Conservation (phyloP, 2,888 invertebrate species). For the Luffia ferchaultella region DNA sequence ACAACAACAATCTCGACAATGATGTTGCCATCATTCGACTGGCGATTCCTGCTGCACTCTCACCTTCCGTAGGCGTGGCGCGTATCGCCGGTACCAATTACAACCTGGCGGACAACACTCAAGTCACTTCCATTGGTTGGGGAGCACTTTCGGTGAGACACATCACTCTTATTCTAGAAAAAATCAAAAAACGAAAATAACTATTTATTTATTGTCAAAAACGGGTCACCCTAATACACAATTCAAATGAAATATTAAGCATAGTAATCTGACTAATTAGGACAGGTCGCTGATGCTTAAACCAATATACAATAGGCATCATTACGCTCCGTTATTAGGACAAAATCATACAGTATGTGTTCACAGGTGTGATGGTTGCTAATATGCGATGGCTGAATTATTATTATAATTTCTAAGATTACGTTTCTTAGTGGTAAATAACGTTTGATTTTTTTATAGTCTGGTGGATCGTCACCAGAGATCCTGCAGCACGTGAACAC, state of each 20-base stretch:
- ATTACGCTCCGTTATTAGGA: too few species aligned
- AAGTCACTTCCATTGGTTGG: conserved; percentile 5
- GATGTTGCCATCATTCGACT: conserved; percentile 15
- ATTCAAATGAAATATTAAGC: too few species aligned
- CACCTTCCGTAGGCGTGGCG: conserved; percentile 1
- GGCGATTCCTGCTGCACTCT: conserved; percentile 4
- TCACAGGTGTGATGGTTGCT: too few species aligned
- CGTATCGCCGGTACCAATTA: conserved; percentile 5
- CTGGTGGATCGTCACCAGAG: conserved; percentile 9
- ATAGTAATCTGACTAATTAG: too few species aligned
- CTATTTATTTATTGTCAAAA: too few species aligned
- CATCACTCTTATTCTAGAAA: too few species aligned
- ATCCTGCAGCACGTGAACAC: conserved; percentile 20
- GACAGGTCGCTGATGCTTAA: too few species aligned
- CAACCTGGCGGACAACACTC: conserved; percentile 4
- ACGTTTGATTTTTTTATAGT: conserved; percentile 13
- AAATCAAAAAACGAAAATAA: too few species aligned
- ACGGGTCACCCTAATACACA: too few species aligned
- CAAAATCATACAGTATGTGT: too few species aligned
- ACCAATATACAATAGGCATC: too few species aligned
- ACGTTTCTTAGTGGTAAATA: conserved; percentile 16
- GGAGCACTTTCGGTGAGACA: conserved; percentile 4
- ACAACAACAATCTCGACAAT: conserved; percentile 7
- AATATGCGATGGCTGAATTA: background rate
- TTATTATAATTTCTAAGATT: conserved; percentile 20